Base-by-base conservation (phyloP, 2,797 vertebrate species). In the Capromys pilorides region DNA sequence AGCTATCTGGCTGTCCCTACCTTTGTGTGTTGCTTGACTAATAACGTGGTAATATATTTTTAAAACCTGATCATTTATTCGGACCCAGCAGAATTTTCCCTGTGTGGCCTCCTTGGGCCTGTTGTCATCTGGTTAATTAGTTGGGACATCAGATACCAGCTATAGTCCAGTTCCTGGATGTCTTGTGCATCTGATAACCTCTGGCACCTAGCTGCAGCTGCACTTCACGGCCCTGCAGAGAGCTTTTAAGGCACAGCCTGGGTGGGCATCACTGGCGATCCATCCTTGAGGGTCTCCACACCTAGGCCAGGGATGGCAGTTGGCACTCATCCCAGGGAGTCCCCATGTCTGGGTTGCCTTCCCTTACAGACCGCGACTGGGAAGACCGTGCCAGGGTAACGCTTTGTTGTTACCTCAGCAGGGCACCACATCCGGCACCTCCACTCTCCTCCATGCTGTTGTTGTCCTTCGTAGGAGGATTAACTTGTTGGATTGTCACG, bases 401-500 rank as follows among this genome's bases (percentile, higher is more conserved):
- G 71, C 83, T 69, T 59, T 66, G 36, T 54, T 28, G 0, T 51
- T n/a, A 71, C 28, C 85, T 71, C 39, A 61, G 31, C 71, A 39
- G 41, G 12, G 54, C 12, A 31, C 90, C 73, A 45, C 45, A 45
- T 59, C 64, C 21, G 45, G 57, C 62, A 71, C 22, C 67, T 73
- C 75, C n/a, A 83, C 36, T 71, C 33, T 13, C 39, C 14, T 84
- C 83, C 16, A 28, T 7, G 88, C n/a, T 41, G 96, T 83, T 36
- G 0, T 77, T 96, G 84, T 81, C 86, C 86, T 95, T 81, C 36
- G 83, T 78, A 24, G 93, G 62, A 94, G 71, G 93, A 93, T 97
- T 77, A 62, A 78, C 81, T 77, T 77, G 79, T 69, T 84, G 85
- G 69, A 54, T 54, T 93, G 93, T 96, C 82, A 45, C 6, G 45